phyloP scores from a whole-genome alignment of 1,140 invertebrate genomes.

The Chionoecetes opilio region DNA sequence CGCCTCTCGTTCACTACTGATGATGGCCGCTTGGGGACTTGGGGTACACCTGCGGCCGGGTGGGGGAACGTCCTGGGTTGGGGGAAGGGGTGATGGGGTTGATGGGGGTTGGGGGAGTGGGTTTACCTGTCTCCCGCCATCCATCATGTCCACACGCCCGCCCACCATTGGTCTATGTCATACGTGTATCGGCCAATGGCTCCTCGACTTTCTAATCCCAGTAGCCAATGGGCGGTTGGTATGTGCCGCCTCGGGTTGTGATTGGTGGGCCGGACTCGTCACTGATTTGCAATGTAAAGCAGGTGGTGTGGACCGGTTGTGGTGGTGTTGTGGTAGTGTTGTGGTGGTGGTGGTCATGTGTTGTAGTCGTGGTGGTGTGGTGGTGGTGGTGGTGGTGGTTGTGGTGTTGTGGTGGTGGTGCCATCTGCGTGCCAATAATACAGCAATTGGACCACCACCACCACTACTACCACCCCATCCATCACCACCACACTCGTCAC shows the following conservation, averaged over 20 bases:
- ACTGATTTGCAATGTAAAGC: slow-evolving; percentile 73
- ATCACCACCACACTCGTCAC: too few relatives aligned
- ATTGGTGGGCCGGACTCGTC: slow-evolving; percentile 21
- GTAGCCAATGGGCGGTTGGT: slow-evolving; percentile 10
- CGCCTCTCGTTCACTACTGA: background rate
- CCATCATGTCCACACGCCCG: slow-evolving; percentile 38
- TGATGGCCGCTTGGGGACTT: background rate
- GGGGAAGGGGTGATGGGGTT: background rate
- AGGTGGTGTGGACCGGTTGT: background rate
- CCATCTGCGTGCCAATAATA: background rate
- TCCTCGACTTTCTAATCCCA: background rate
- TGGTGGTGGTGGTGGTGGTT: background rate
- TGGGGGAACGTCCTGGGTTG: too few relatives aligned
- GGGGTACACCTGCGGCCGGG: background rate
- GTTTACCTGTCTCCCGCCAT: slow-evolving; percentile 36
- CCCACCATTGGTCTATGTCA: slow-evolving; percentile 64
- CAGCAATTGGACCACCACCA: background rate
- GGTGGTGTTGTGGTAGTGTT: slow-evolving; percentile 12
- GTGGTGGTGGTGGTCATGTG: background rate
- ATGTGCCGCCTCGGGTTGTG: background rate
- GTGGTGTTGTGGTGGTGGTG: background rate
- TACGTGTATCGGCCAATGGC: slow-evolving; percentile 40
- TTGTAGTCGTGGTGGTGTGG: background rate
- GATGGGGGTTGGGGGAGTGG: background rate
- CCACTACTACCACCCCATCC: background rate